Percentiles rank a stretch among this genome's conserved stretches.
These are phyloP conservation scores for Drosophila emarginata DNA, from an alignment of 2,888 invertebrate genomes.

Conservation along the genomic window DNA sequence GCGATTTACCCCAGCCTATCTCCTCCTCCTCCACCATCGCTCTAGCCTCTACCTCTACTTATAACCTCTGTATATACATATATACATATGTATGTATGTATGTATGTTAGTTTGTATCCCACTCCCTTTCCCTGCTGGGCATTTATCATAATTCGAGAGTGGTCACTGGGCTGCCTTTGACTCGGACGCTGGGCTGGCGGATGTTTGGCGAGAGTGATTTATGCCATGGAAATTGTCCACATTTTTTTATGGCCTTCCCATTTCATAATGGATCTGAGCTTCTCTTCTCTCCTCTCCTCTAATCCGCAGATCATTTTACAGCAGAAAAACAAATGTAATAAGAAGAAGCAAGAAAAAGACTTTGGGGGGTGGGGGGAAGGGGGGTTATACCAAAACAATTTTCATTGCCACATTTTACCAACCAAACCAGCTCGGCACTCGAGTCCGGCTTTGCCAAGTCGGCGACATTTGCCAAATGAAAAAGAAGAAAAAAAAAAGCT, in stretches of 20 bases:
- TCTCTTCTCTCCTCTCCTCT: too few species aligned
- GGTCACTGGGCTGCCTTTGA: slow-evolving; percentile 2
- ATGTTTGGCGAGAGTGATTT: slow-evolving; percentile 69
- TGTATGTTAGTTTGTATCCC: neutral
- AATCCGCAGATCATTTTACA: slow-evolving; percentile 4
- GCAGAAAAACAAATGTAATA: neutral
- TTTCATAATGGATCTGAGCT: slow-evolving; percentile 18
- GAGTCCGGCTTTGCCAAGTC: slow-evolving; percentile 34
- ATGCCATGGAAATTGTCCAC: slow-evolving; percentile 56
- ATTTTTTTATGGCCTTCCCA: slow-evolving; percentile 11
- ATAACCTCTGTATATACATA: too few species aligned
- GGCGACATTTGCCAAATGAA: slow-evolving; percentile 30
- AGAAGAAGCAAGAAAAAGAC: neutral
- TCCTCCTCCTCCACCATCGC: neutral
- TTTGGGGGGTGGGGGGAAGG: neutral
- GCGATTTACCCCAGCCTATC: slow-evolving; percentile 58
- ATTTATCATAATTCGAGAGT: slow-evolving; percentile 48
- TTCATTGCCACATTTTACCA: slow-evolving; percentile 16
- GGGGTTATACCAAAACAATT: slow-evolving; percentile 4
- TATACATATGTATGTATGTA: neutral
- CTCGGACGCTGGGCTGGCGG: slow-evolving; percentile 41
- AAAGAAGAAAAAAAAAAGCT: slow-evolving; percentile 11
- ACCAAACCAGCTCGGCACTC: neutral
- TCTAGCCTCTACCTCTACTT: too few species aligned
- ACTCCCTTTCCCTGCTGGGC: slow-evolving; percentile 28